Evolutionary conservation across 2,888 invertebrate genomes (phyloP).

Genomic region (Philopedon plagiatum): DNA sequence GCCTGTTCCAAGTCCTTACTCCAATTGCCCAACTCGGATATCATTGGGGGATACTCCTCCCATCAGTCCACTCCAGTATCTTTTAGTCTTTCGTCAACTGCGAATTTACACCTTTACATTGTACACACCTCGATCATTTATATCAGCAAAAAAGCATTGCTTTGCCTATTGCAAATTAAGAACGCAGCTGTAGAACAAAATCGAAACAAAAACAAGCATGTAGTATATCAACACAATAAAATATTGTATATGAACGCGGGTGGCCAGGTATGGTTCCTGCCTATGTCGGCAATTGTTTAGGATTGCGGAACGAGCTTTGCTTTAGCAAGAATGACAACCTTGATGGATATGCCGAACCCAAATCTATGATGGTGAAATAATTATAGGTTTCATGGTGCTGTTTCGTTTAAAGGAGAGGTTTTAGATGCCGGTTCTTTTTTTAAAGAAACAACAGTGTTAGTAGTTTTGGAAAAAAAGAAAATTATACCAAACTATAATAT

Average conservation of each 20-base stretch:
- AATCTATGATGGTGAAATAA: conserved; percentile 16
- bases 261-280: conserved; percentile 34
- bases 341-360: conserved; percentile 17
- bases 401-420: not conserved
- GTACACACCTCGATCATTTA: too few species aligned
- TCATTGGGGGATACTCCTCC: too few species aligned
- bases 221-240: conserved; percentile 20
- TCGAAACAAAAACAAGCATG: not conserved
- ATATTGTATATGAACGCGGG: conserved; percentile 27
- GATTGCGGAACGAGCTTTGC: conserved; percentile 28
- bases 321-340: conserved; percentile 8
- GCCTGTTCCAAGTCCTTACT: too few species aligned
- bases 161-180: conserved; percentile 2
- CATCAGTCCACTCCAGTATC: too few species aligned
- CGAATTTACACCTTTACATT: too few species aligned
- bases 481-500: not conserved
- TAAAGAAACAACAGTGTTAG: not conserved
- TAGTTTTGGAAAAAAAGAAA: not conserved
- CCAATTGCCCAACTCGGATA: too few species aligned
- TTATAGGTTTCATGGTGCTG: not conserved
- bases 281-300: conserved; percentile 28
- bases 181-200: conserved; percentile 10
- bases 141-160: too few species aligned
- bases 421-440: not conserved
- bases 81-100: too few species aligned